Percentiles rank a stretch among this genome's conserved stretches.
Conservation (phyloP, 2,888 invertebrate species). For the Dolomedes plantarius region DNA sequence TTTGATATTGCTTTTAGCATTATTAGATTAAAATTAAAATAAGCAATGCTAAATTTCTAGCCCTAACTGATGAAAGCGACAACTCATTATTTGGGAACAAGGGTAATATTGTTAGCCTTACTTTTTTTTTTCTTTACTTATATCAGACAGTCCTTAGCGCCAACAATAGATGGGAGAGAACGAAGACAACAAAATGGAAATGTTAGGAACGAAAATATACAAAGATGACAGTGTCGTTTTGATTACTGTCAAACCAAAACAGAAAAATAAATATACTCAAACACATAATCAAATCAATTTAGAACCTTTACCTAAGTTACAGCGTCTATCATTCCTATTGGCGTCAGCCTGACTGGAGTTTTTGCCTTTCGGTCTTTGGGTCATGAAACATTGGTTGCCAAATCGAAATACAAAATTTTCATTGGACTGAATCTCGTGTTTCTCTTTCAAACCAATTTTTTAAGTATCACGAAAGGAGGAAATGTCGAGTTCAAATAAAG, state of each 20-base stretch:
- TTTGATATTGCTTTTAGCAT: background rate
- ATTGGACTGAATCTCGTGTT: too few species aligned
- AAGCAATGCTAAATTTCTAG: background rate
- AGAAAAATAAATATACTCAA: background rate
- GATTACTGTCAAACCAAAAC: too few species aligned
- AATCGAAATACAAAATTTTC: too few species aligned
- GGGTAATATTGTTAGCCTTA: conserved; percentile 50
- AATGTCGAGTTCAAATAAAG: too few species aligned
- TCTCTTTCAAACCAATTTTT: too few species aligned
- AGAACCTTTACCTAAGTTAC: background rate
- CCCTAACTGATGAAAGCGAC: conserved; percentile 79
- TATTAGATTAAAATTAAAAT: background rate
- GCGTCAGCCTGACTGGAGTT: conserved; percentile 61
- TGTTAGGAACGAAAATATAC: too few species aligned
- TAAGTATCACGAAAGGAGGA: too few species aligned
- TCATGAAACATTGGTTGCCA: conserved; percentile 22
- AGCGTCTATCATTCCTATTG: conserved; percentile 47
- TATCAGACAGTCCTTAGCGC: conserved; percentile 18
- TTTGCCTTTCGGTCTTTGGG: conserved; percentile 19
- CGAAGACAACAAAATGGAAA: too few species aligned
- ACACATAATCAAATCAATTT: background rate
- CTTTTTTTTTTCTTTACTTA: conserved; percentile 33
- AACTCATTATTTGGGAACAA: conserved; percentile 81
- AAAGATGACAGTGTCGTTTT: background rate
- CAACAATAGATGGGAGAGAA: background rate